Percentiles rank a stretch among this genome's conserved stretches.
Evolutionary conservation across 2,888 invertebrate genomes (phyloP).

Genomic region (Dynastes maya): DNA sequence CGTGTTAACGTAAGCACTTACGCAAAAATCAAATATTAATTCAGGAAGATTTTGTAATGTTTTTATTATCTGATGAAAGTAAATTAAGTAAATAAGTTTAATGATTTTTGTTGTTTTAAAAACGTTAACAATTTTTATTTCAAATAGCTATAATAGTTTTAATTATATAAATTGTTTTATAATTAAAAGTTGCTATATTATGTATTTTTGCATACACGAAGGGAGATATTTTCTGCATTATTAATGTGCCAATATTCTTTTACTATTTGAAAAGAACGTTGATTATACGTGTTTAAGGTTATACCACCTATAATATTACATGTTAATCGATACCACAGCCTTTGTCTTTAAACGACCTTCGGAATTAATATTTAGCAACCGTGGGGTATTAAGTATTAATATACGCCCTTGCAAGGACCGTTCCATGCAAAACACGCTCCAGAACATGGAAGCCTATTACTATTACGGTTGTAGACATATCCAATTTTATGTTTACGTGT

Average conservation of each 20-base stretch:
- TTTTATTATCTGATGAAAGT: too few species aligned
- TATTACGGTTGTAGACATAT: background rate
- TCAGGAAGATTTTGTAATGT: too few species aligned
- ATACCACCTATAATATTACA: conserved; percentile 43
- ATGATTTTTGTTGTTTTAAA: too few species aligned
- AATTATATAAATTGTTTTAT: too few species aligned
- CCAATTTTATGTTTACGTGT: background rate
- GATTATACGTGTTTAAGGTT: background rate
- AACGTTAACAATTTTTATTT: too few species aligned
- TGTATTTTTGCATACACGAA: background rate
- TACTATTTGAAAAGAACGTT: background rate
- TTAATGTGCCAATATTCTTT: background rate
- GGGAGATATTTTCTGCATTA: too few species aligned
- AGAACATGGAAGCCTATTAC: background rate
- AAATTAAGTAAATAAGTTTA: too few species aligned
- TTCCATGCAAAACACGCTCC: conserved; percentile 16
- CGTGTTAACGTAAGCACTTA: too few species aligned
- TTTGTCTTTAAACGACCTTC: conserved; percentile 40
- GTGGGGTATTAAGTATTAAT: conserved; percentile 45
- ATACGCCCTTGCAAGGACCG: conserved; percentile 46
- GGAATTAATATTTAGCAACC: conserved; percentile 36
- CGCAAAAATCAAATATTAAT: too few species aligned
- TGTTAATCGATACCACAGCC: conserved; percentile 37
- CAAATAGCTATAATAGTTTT: too few species aligned
- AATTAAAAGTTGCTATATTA: too few species aligned